phyloP scores from a whole-genome alignment of 2,113 vertebrate species.

The Alethe castanea region DNA sequence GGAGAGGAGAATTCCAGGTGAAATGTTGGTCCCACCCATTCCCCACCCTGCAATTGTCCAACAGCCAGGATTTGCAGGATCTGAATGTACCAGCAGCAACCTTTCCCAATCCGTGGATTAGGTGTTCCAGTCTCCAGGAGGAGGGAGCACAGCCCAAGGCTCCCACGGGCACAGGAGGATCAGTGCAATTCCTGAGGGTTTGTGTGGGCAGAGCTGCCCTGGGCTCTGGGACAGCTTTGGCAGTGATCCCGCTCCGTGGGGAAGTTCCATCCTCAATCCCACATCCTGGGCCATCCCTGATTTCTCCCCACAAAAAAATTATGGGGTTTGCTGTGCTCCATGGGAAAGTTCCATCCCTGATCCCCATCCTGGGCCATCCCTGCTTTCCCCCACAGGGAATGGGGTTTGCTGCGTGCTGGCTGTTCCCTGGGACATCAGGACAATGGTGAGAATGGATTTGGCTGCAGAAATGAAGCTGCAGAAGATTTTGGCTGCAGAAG shows the following conservation, averaged over 20 bases:
- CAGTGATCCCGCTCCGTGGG: accelerated
- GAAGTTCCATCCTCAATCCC: neutral
- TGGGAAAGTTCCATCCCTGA: neutral
- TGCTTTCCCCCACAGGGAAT: neutral
- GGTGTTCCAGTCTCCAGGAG: neutral
- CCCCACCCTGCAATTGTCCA: neutral
- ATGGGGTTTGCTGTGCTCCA: accelerated
- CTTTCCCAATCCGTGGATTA: neutral
- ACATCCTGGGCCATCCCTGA: neutral
- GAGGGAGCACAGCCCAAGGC: neutral
- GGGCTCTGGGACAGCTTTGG: neutral
- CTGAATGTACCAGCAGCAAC: neutral
- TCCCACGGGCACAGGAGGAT: neutral
- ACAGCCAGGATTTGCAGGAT: neutral
- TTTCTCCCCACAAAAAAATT: no score
- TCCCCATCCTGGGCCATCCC: neutral
- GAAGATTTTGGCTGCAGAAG: neutral
- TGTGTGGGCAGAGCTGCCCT: neutral
- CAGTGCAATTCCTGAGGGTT: accelerated
- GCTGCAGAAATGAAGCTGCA: neutral
- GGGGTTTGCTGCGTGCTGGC: neutral
- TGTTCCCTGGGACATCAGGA: accelerated
- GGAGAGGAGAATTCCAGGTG: neutral
- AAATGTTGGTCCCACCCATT: neutral
- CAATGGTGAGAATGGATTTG: neutral